These are phyloP conservation scores for Xenopus laevis DNA, from an alignment of 2,113 vertebrate species.

Conservation along the genomic window DNA sequence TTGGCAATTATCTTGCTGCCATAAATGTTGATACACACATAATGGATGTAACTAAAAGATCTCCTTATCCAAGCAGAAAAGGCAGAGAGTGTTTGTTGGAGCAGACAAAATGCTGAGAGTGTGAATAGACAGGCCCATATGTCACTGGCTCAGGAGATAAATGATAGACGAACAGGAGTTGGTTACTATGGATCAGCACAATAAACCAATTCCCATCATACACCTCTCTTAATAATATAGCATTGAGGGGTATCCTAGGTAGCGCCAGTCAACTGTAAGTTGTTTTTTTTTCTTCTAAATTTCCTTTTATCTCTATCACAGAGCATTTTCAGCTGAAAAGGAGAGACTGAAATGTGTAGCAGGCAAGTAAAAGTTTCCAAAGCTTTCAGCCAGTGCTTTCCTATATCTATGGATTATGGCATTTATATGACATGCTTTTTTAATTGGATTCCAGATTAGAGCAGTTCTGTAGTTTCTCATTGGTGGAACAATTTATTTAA, in stretches of 20 bases:
- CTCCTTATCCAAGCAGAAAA: slow-evolving; percentile 74
- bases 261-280: slow-evolving; percentile 73
- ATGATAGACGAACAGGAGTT: slow-evolving; percentile 71
- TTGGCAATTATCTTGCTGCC: slow-evolving; percentile 74
- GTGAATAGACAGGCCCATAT: slow-evolving; percentile 75
- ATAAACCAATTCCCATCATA: slow-evolving; percentile 76
- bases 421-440: too few relatives aligned
- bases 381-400: too few relatives aligned
- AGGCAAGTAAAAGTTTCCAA: not conserved
- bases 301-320: slow-evolving; percentile 56
- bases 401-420: not conserved
- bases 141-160: slow-evolving; percentile 69
- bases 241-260: slow-evolving; percentile 77
- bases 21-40: slow-evolving; percentile 78
- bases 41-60: slow-evolving; percentile 73
- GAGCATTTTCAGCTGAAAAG: slow-evolving; percentile 36
- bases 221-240: slow-evolving; percentile 74
- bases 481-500: too few relatives aligned
- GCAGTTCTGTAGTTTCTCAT: too few relatives aligned
- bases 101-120: slow-evolving; percentile 73
- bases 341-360: not conserved
- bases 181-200: slow-evolving; percentile 75
- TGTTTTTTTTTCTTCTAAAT: slow-evolving; percentile 58
- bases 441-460: too few relatives aligned
- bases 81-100: slow-evolving; percentile 69